These are phyloP conservation scores for Meloidogyne hapla DNA, from an alignment of 1,140 invertebrate species.

Conservation along the genomic window DNA sequence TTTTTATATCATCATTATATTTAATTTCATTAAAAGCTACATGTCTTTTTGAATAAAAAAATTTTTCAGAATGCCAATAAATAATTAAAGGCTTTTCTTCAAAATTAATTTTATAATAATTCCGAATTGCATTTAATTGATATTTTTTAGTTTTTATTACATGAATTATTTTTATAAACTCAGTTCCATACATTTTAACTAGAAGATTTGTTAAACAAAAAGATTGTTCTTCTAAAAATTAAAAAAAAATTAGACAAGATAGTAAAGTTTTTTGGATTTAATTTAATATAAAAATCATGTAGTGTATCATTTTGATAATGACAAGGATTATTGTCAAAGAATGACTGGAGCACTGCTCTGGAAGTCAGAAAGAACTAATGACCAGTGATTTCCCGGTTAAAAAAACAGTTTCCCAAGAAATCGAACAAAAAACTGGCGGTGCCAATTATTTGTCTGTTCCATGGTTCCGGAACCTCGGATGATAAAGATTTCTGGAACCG, in stretches of 20 bases:
- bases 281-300: too few relatives aligned
- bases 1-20: not conserved
- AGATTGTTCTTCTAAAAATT: not conserved
- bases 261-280: too few relatives aligned
- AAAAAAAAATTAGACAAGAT: not conserved
- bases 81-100: not conserved
- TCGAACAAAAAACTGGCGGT: too few relatives aligned
- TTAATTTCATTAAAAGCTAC: not conserved
- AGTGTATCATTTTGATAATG: too few relatives aligned
- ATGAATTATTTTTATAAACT: not conserved
- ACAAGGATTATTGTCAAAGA: too few relatives aligned
- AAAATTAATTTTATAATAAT: constrained; percentile 7
- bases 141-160: not conserved
- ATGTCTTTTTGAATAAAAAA: not conserved
- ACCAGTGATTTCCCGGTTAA: too few relatives aligned
- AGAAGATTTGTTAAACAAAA: not conserved
- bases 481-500: too few relatives aligned
- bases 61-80: not conserved
- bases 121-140: not conserved
- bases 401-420: too few relatives aligned
- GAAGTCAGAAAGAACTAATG: too few relatives aligned
- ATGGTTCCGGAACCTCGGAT: too few relatives aligned
- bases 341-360: too few relatives aligned
- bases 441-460: too few relatives aligned
- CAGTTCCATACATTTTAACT: not conserved